Conservation (phyloP, 2,888 invertebrate genomes). For the Halictus ligatus region DNA sequence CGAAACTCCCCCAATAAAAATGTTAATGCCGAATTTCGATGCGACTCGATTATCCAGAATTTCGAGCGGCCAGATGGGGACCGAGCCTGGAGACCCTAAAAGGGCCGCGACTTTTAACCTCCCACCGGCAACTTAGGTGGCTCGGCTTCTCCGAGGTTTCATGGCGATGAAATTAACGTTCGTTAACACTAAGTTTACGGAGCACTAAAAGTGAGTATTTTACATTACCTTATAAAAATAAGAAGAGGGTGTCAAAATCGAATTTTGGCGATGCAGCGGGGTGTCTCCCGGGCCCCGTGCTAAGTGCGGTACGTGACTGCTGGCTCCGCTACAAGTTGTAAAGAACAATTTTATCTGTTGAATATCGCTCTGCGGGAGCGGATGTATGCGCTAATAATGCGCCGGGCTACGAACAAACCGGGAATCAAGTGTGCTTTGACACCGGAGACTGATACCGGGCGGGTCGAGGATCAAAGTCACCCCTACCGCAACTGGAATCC, state of each 20-base stretch:
- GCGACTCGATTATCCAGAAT: constrained; percentile 33
- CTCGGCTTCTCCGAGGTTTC: not conserved
- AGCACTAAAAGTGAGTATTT: too few species aligned
- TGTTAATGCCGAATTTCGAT: constrained; percentile 52
- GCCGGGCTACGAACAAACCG: not conserved
- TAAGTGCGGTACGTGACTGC: too few species aligned
- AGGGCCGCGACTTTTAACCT: constrained; percentile 3
- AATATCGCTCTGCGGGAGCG: not conserved
- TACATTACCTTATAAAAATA: too few species aligned
- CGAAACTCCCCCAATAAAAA: constrained; percentile 41
- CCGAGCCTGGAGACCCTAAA: not conserved
- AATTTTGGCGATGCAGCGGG: too few species aligned
- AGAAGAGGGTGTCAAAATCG: too few species aligned
- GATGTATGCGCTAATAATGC: not conserved
- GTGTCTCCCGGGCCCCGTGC: too few species aligned
- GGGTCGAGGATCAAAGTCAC: constrained; percentile 11
- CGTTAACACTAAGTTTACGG: too few species aligned
- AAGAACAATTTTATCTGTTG: not conserved
- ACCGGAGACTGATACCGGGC: constrained; percentile 63
- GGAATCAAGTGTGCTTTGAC: constrained; percentile 66
- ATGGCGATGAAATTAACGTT: not conserved
- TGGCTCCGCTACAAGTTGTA: too few species aligned
- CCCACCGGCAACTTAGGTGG: not conserved
- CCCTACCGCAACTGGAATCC: constrained; percentile 46
- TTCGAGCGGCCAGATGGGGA: not conserved